phyloP scores from a whole-genome alignment of 1,140 invertebrate genomes.

The Zaprionus ghesquierei region DNA sequence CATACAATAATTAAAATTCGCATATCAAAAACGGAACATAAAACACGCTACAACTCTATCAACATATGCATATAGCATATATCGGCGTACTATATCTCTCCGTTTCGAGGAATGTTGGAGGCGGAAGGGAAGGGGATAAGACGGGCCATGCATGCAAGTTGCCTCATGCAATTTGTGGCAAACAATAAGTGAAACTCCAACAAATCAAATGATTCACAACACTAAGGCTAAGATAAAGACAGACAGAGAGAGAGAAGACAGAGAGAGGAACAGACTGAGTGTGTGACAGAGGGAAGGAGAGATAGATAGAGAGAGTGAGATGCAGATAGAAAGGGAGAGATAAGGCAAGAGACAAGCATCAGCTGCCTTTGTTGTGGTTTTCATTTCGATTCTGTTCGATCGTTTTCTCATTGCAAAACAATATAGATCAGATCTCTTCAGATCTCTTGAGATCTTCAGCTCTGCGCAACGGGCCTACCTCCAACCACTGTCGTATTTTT shows the following conservation, averaged over 20 bases:
- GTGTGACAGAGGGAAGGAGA: slow-evolving; percentile 4
- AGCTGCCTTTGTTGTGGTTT: slow-evolving; percentile 7
- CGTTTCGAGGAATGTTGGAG: neutral
- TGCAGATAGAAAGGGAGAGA: slow-evolving; percentile 22
- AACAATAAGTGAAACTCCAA: slow-evolving; percentile 24
- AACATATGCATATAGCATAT: neutral
- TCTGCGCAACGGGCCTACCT: slow-evolving; percentile 85
- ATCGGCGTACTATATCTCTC: neutral
- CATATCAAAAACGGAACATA: slow-evolving; percentile 1
- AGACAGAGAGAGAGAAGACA: slow-evolving; percentile 7
- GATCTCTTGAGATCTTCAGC: neutral
- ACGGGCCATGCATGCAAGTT: slow-evolving; percentile 18
- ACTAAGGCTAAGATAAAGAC: slow-evolving; percentile 23
- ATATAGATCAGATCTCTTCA: neutral
- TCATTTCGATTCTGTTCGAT: slow-evolving; percentile 3
- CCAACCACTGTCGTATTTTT: slow-evolving; percentile 89
- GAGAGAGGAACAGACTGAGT: neutral
- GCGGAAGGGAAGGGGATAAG: neutral
- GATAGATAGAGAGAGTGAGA: slow-evolving; percentile 20
- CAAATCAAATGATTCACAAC: slow-evolving; percentile 22
- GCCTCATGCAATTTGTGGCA: slow-evolving; percentile 31
- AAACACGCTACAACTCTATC: neutral
- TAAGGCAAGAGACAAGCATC: slow-evolving; percentile 24
- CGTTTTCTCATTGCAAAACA: neutral
- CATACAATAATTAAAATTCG: neutral